Evolutionary conservation across 2,797 vertebrate species (phyloP).

Genomic region (Mycteria americana): DNA sequence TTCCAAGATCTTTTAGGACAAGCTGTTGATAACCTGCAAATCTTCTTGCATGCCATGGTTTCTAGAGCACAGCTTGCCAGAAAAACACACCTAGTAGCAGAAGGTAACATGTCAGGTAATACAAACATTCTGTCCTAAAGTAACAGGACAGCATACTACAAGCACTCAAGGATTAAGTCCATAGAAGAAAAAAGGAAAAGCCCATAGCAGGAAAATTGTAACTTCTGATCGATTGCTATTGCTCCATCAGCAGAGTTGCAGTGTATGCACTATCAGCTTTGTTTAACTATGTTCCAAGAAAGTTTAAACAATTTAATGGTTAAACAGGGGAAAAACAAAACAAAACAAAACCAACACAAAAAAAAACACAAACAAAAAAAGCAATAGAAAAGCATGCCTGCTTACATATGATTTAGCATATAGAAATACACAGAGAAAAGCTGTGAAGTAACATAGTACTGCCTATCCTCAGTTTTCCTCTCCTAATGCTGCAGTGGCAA

Average conservation of each 20-base stretch:
- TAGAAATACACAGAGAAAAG: background rate
- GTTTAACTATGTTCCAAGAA: conserved; percentile 41
- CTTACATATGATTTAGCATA: background rate
- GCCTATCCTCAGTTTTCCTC: background rate
- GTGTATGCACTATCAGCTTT: background rate
- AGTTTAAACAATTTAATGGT: conserved; percentile 49
- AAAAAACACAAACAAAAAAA: background rate
- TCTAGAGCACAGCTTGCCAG: background rate
- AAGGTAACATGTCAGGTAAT: background rate
- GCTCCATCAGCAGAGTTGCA: conserved; percentile 35
- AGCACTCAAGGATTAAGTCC: background rate
- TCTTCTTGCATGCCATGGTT: background rate
- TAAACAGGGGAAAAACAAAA: background rate
- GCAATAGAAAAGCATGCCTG: background rate
- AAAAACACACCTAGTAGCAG: background rate
- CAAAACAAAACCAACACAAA: too few relatives aligned
- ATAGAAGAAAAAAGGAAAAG: background rate
- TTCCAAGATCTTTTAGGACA: background rate
- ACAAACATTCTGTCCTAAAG: background rate
- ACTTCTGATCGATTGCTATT: conserved; percentile 26
- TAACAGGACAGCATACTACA: background rate
- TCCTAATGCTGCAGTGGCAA: background rate
- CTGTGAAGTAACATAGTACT: background rate
- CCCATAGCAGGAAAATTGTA: background rate
- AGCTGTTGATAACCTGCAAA: background rate